Base-by-base conservation (phyloP, 2,888 invertebrate genomes). In the Tyria jacobaeae region DNA sequence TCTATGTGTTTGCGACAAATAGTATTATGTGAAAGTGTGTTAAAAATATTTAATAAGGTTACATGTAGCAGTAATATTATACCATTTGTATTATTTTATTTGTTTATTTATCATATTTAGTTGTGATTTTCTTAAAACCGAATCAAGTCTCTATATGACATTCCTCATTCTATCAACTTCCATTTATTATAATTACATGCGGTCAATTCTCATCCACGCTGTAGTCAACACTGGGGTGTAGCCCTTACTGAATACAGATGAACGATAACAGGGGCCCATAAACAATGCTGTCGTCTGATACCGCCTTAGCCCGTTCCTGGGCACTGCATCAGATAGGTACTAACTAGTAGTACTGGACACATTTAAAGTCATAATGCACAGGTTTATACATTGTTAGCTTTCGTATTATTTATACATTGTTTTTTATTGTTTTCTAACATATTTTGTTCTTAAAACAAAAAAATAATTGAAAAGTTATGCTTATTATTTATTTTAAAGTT, bases 231-330 rank as follows among this genome's bases (percentile, higher is more conserved):
- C 74, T 67, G 68, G 68, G 60, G 62, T 71, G 71, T 66, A 64
- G 63, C 59, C 67, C 66, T 65, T 57, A 70, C 64, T 81, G 83
- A 84, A 85, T 81, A 82, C 76, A 85, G 91, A 91, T 90, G 86
- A 76, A 80, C 82, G 91, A 91, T 91, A 91, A 81, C 71, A 78
- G 68, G 72, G 70, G 76, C 76, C 86, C 86, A 90, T 91, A 91
- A 91, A 91, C 78, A 80, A 87, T 79, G 79, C 84, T 89, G 88
- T 89, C 88, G 81, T 83, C 85, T 76, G 84, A 83, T 85, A 82
- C 68, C 68, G 63, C 65, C 74, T 67, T 60, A 59, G 44, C 61
- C 54, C 44, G 66, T 39, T 56, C 64, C 61, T 53, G 60, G 66
- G 57, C 39, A 7, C 34, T 41, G 62, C 57, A 60, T 53, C 39